Evolutionary conservation across 2,888 invertebrate genomes (phyloP).

Genomic region (Cheilosia grossa): DNA sequence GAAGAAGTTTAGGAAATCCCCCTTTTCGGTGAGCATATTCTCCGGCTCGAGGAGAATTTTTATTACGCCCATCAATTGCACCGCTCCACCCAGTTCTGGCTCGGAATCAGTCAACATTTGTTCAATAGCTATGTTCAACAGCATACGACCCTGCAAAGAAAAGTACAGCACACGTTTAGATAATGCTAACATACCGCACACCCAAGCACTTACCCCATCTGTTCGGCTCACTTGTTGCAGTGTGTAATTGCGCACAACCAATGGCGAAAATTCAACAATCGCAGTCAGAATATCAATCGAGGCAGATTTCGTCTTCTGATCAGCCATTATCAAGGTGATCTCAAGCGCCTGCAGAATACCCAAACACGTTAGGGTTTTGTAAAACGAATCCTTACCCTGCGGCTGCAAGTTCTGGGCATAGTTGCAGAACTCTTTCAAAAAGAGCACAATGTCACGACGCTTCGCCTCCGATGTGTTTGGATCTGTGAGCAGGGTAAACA

Average conservation of each 20-base stretch:
- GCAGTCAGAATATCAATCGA: constrained; percentile 99
- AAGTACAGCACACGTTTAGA: background rate
- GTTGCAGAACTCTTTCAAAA: constrained; percentile 99
- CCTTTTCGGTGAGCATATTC: constrained; percentile 99
- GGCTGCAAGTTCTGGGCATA: constrained; percentile 99
- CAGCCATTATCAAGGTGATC: constrained; percentile 95
- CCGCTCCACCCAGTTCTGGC: constrained; percentile 98
- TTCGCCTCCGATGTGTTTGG: constrained; percentile 92
- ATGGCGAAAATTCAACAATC: constrained; percentile 99
- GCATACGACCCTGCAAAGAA: constrained; percentile 91
- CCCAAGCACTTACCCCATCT: constrained; percentile 88
- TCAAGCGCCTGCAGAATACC: constrained; percentile 95
- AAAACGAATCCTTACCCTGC: constrained; percentile 98
- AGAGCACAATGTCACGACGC: constrained; percentile 96
- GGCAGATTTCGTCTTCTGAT: constrained; percentile 96
- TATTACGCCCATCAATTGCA: constrained; percentile 97
- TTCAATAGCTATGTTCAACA: constrained; percentile 97
- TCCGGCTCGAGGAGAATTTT: constrained; percentile 97
- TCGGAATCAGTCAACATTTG: constrained; percentile 99
- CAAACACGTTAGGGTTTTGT: constrained; percentile 95
- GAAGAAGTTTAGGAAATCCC: constrained; percentile 98
- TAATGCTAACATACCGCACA: background rate
- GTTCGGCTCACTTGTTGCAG: constrained; percentile 93
- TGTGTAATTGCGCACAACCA: constrained; percentile 98
- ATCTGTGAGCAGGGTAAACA: constrained; percentile 96